Base-by-base conservation (phyloP, 2,888 invertebrate species). In the Pteria penguin region DNA sequence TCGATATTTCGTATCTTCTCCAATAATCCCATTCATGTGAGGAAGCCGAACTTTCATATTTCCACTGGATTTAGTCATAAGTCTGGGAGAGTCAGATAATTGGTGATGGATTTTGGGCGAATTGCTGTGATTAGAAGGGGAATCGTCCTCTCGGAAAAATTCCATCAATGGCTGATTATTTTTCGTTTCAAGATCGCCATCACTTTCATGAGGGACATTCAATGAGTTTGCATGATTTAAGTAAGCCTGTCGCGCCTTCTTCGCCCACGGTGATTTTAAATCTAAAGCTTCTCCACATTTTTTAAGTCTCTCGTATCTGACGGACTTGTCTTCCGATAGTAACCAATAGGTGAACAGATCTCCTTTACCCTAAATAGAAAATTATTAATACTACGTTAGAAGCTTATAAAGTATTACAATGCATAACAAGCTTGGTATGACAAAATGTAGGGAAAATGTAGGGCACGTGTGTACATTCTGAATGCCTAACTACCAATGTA, bases 351-450 rank as follows among this genome's bases (percentile, higher is more conserved):
- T 93, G 72, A 90, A 87, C 74, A 92, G 84, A 58, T 89, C 87
- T 2, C 93, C 93, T 83, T 93, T 93, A 29, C 93, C 93, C 92
- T 92, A n/a, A n/a, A n/a, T n/a, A n/a, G n/a, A n/a, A n/a, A n/a
- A n/a, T n/a, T n/a, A n/a, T n/a, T n/a, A n/a, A n/a, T n/a, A n/a
- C n/a, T n/a, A n/a, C n/a, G n/a, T n/a, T n/a, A n/a, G n/a, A n/a
- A n/a, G n/a, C n/a, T n/a, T n/a, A n/a, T n/a, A n/a, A n/a, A n/a
- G n/a, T n/a, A n/a, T n/a, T n/a, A n/a, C n/a, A n/a, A n/a, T n/a
- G n/a, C n/a, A n/a, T n/a, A n/a, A n/a, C n/a, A n/a, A n/a, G n/a
- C n/a, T n/a, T n/a, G n/a, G n/a, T n/a, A n/a, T n/a, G n/a, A n/a
- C n/a, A n/a, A n/a, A n/a, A n/a, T n/a, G n/a, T n/a, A n/a, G n/a